Conservation (phyloP, 1,140 invertebrate species). For the Telenomus remus region DNA sequence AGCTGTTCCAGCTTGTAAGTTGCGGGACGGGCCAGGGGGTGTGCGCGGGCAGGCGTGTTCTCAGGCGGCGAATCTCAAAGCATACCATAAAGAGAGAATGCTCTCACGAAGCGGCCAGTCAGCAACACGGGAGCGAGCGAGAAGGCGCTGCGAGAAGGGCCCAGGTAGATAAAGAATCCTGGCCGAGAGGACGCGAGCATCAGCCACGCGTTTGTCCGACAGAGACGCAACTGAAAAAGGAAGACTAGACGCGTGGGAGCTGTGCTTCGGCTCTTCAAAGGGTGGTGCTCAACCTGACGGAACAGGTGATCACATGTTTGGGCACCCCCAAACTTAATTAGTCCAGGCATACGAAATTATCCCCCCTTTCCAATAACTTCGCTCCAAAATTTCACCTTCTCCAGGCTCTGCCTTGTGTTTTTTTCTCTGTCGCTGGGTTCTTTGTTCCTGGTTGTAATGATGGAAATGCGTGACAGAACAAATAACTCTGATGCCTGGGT, state of each 20-base stretch:
- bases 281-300: constrained; percentile 58
- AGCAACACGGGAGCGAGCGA: constrained; percentile 36
- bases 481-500: too few relatives aligned
- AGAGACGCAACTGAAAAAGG: constrained; percentile 40
- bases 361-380: constrained; percentile 29
- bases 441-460: too few relatives aligned
- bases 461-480: too few relatives aligned
- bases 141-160: constrained; percentile 33
- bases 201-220: constrained; percentile 7
- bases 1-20: constrained; percentile 62
- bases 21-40: constrained; percentile 30
- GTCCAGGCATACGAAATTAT: constrained; percentile 32
- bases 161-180: constrained; percentile 29
- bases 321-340: constrained; percentile 46
- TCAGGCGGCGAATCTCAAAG: constrained; percentile 65
- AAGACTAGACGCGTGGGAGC: constrained; percentile 60
- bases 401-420: too few relatives aligned
- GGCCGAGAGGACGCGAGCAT: constrained; percentile 11
- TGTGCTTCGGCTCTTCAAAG: constrained; percentile 51
- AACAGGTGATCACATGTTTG: constrained; percentile 53
- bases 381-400: not conserved
- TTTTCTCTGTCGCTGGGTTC: too few relatives aligned
- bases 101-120: constrained; percentile 52
- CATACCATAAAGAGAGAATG: constrained; percentile 65
- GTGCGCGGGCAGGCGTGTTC: constrained; percentile 30